Base-by-base conservation (phyloP, 2,797 vertebrate species). In the Nothura maculosa region DNA sequence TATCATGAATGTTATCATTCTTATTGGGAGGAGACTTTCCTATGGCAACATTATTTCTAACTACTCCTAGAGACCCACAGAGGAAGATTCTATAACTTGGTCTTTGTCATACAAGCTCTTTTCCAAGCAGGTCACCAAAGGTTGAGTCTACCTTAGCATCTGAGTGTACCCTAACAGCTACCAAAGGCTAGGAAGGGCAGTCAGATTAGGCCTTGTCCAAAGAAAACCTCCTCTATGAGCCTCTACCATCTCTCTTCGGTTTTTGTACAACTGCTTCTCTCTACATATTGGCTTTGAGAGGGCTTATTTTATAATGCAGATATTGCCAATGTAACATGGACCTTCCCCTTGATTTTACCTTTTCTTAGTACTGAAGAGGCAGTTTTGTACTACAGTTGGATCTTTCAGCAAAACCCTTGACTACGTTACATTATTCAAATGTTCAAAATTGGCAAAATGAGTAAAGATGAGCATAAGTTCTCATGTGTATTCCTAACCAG, bases 371-470 rank as follows among this genome's bases (percentile, higher is more conserved):
- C 45, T 54, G 50, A 50, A 70, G 38, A 57, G n/a, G 28, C 15
- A 54, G 12, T 7, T 8, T 38, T 64, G 63, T 2, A 0, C 40
- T 66, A 2, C 68, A 10, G 6, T 4, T 1, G 1, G 54, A 47
- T 32, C 14, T 73, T 73, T 22, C 43, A 42, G 36, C 63, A 66
- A 90, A 91, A 79, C 30, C n/a, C 32, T 19, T 17, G 8, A 3
- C 47, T 11, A 12, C 48, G 10, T 13, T 61, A 25, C 30, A 69
- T 66, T 18, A 36, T 67, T 85, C 64, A 82, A 45, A 84, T 63
- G 52, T 4, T 28, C 55, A 28, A 13, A 82, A 57, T 0, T 47
- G 36, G n/a, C 34, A 72, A 77, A 84, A 32, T 21, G 38, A 14
- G 22, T 61, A 75, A 27, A 54, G 42, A 12, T 16, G 30, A 60